Evolutionary conservation across 2,797 vertebrate species (phyloP).

Genomic region (Enteromius thamalakanensis): DNA sequence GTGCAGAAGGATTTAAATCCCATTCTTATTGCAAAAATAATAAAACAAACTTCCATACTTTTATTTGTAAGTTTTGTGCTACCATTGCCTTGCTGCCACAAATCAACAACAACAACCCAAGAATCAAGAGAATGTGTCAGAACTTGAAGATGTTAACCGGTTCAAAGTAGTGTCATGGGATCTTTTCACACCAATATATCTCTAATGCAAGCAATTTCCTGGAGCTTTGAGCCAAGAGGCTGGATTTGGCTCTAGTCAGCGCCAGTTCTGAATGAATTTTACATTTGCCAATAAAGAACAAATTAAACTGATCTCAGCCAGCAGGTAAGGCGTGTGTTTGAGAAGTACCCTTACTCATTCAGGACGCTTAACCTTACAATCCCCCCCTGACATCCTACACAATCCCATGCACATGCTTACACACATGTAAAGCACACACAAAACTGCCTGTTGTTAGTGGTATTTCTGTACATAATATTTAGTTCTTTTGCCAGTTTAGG

Average conservation of each 20-base stretch:
- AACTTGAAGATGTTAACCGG: conserved; percentile 65
- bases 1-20: neutral
- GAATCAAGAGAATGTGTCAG: conserved; percentile 62
- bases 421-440: conserved; percentile 31
- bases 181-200: conserved; percentile 83
- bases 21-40: conserved; percentile 9
- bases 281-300: conserved; percentile 74
- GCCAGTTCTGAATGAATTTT: conserved; percentile 72
- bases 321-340: conserved; percentile 48
- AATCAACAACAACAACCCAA: conserved; percentile 1
- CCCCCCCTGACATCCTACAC: conserved; percentile 11
- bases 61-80: neutral
- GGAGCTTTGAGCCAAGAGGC: conserved; percentile 77
- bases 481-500: neutral
- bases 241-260: conserved; percentile 74
- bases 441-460: neutral
- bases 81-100: neutral
- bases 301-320: conserved; percentile 69
- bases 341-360: conserved; percentile 48
- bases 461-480: neutral
- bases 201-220: conserved; percentile 84
- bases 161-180: conserved; percentile 73
- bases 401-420: conserved; percentile 15
- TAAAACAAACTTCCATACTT: neutral
- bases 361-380: conserved; percentile 46